phyloP scores from a whole-genome alignment of 2,113 vertebrate genomes.

The Recurvirostra avosetta region DNA sequence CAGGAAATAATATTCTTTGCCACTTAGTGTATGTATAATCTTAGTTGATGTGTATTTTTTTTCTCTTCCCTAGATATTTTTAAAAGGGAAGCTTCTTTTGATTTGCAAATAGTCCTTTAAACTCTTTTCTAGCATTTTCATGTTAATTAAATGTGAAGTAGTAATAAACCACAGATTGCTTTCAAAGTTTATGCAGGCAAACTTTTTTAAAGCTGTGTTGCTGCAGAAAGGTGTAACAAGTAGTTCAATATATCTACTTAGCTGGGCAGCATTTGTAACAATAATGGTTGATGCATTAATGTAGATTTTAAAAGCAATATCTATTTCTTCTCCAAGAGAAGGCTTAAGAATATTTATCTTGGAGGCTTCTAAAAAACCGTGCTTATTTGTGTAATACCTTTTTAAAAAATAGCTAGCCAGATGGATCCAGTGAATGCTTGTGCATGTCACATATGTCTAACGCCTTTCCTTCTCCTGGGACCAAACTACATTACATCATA shows the following conservation, averaged over 20 bases:
- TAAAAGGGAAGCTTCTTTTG: background rate
- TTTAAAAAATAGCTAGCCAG: slow-evolving; percentile 28
- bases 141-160: background rate
- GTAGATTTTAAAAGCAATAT: background rate
- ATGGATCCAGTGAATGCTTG: slow-evolving; percentile 31
- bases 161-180: background rate
- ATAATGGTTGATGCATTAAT: background rate
- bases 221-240: background rate
- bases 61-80: background rate
- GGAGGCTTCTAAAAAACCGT: background rate
- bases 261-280: background rate
- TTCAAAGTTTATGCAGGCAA: background rate
- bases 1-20: background rate
- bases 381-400: slow-evolving; percentile 26
- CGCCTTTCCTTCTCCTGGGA: slow-evolving; percentile 53
- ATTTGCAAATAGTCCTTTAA: background rate
- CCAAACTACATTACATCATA: slow-evolving; percentile 64
- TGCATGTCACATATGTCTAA: slow-evolving; percentile 53
- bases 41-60: background rate
- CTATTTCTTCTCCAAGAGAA: background rate
- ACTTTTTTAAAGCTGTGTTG: background rate
- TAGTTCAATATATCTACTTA: background rate
- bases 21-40: background rate
- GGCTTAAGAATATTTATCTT: slow-evolving; percentile 6
- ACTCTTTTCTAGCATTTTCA: background rate